Percentiles rank a stretch among this genome's conserved stretches.
phyloP scores from a whole-genome alignment of 2,888 invertebrate genomes.

The Osmoderma eremita region DNA sequence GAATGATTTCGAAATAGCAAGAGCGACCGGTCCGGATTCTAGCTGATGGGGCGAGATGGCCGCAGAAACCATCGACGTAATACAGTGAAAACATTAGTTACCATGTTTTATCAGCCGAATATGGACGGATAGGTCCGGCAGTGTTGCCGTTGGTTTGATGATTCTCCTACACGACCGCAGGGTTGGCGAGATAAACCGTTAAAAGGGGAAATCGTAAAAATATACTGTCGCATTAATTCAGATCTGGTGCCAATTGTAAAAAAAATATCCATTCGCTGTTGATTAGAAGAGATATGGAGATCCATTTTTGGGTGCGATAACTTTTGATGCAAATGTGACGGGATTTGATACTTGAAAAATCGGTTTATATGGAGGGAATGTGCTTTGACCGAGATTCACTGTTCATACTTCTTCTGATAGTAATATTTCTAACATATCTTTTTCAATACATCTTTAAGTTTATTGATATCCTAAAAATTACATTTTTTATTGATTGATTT shows the following conservation, averaged over 20 bases:
- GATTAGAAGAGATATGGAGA: conserved; percentile 23
- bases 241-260: conserved; percentile 29
- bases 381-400: neutral
- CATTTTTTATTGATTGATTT: too few relatives aligned
- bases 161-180: neutral
- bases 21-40: conserved; percentile 9
- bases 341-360: conserved; percentile 22
- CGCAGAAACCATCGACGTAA: conserved; percentile 27
- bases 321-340: conserved; percentile 21
- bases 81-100: conserved; percentile 40
- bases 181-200: conserved; percentile 22
- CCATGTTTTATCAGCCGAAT: conserved; percentile 28
- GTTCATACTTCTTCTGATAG: too few relatives aligned
- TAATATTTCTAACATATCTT: too few relatives aligned
- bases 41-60: conserved; percentile 2
- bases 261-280: conserved; percentile 11
- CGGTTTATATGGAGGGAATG: neutral
- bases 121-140: conserved; percentile 20
- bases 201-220: conserved; percentile 11
- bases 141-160: conserved; percentile 3
- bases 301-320: conserved; percentile 14
- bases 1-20: conserved; percentile 35
- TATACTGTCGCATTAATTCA: conserved; percentile 21
- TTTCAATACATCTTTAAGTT: too few relatives aligned
- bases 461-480: too few relatives aligned